Percentiles rank a stretch among this genome's conserved stretches.
phyloP scores from a whole-genome alignment of 2,888 invertebrate genomes.

The Heteropelma amictum region DNA sequence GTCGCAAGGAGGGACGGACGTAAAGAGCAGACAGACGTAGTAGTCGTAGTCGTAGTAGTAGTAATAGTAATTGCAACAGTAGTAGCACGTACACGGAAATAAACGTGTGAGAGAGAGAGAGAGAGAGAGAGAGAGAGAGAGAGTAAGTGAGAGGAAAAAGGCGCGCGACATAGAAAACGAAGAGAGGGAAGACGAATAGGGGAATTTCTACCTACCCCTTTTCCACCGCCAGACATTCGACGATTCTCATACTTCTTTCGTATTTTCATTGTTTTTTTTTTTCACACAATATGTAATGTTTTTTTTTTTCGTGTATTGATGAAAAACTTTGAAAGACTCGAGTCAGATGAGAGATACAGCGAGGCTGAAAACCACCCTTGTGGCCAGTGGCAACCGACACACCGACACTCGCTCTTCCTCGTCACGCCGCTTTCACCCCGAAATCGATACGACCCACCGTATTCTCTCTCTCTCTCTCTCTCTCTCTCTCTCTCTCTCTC shows the following conservation, averaged over 20 bases:
- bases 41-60: slow-evolving; percentile 16
- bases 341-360: slow-evolving; percentile 15
- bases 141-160: not conserved
- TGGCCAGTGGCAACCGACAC: slow-evolving; percentile 44
- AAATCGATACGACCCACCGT: slow-evolving; percentile 68
- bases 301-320: not conserved
- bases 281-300: not conserved
- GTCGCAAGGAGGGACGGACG: slow-evolving; percentile 35
- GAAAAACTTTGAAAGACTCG: slow-evolving; percentile 5
- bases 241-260: slow-evolving; percentile 8
- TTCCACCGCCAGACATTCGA: slow-evolving; percentile 5
- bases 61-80: slow-evolving; percentile 12
- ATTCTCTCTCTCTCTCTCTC: slow-evolving; percentile 59
- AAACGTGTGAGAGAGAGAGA: not conserved
- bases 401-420: slow-evolving; percentile 51
- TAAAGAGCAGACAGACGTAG: slow-evolving; percentile 35
- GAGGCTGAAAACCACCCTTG: slow-evolving; percentile 38
- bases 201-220: too few relatives aligned
- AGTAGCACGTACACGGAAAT: slow-evolving; percentile 3
- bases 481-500: slow-evolving; percentile 53
- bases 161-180: not conserved
- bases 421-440: slow-evolving; percentile 61
- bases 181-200: slow-evolving; percentile 20
- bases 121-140: slow-evolving; percentile 4
- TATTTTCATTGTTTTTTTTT: not conserved